Evolutionary conservation across 2,888 invertebrate species (phyloP), one percentile per base, ranked within the genome.

Genomic region (Alviniconcha strummeri): DNA sequence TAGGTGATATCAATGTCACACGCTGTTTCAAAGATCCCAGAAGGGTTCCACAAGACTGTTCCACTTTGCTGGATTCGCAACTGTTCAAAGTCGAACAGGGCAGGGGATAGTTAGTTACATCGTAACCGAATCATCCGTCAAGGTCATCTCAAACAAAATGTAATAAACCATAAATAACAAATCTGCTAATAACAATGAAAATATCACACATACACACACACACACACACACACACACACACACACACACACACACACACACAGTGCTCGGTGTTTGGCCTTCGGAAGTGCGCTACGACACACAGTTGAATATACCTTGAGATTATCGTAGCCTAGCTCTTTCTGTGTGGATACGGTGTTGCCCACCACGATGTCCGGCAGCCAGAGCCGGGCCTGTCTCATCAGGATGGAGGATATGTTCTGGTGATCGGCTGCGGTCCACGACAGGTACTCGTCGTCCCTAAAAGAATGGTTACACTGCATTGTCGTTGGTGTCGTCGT

Each of bases 1-100:
- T 83, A 84, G 1, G 84, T 85, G 80, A 84, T 76, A 55, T 85
- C 85, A 54, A 86, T 84, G 52, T 84, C 82, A 82, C 86, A 86
- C 8, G 85, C 79, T 2, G 85, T 85, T 78, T 83, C 71, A 52
- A 86, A 74, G 9, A 83, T 60, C 4, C 67, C 77, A 15, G 83
- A 83, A 1, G 82, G 83, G 13, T 19, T 56, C 86, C 85, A 86
- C 13, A 77, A 9, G 0, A 85, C 80, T 4, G 9, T 15, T 4
- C 86, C 86, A 19, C 52, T 15, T 5, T 36, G 17, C 15, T 75
- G 1, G 7, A 84, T 71, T 17, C 82, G 84, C 13, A 86, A 60
- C n/a, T 82, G 81, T 13, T 36, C 36, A 36, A 36, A 36, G 36
- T 36, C 36, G 36, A 36, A 36, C 36, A 36, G 36, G 36, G 36